Evolutionary conservation across 2,113 vertebrate genomes (phyloP).

Genomic region (Glareola pratincola): DNA sequence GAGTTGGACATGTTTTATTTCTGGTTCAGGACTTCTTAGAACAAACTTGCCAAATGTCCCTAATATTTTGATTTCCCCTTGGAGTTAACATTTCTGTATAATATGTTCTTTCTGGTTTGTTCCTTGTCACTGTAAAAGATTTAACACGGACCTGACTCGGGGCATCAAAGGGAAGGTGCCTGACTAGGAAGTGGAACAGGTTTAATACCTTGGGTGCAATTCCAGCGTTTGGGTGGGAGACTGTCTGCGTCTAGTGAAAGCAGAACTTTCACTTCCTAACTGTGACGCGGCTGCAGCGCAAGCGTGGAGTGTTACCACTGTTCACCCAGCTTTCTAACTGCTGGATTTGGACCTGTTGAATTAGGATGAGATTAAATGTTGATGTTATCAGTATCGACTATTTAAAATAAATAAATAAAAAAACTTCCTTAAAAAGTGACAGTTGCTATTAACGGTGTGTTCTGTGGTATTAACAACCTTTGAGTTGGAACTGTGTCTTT

Average conservation of each 20-base stretch:
- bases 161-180: background rate
- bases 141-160: background rate
- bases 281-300: fast-evolving
- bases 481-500: background rate
- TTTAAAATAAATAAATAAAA: background rate
- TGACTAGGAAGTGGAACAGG: background rate
- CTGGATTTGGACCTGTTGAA: background rate
- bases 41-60: background rate
- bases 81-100: background rate
- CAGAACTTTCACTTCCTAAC: background rate
- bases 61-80: background rate
- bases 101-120: background rate
- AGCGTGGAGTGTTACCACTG: fast-evolving
- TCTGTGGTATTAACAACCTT: background rate
- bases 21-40: background rate
- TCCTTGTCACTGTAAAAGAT: background rate
- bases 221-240: fast-evolving
- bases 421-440: background rate
- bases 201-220: background rate
- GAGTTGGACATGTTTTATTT: background rate
- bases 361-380: background rate
- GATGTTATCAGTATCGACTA: background rate
- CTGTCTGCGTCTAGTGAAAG: background rate
- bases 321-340: background rate
- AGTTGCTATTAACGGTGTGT: background rate